Evolutionary conservation across 2,888 invertebrate species (phyloP).

Genomic region (Cerastis leucographa): DNA sequence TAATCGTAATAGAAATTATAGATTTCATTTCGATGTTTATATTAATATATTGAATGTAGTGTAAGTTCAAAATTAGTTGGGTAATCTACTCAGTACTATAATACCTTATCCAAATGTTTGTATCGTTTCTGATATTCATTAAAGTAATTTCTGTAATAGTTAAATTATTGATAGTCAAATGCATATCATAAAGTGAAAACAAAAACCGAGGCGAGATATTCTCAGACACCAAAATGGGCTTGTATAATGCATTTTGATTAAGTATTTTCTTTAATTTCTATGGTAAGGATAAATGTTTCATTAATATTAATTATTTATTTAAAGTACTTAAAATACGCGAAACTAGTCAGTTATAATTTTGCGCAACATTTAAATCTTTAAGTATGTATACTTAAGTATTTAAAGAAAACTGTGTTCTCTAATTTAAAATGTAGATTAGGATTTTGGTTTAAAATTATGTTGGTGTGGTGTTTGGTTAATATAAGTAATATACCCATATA

Average conservation of each 20-base stretch:
- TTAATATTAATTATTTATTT: conserved; percentile 89
- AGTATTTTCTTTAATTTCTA: conserved; percentile 81
- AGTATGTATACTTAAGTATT: conserved; percentile 86
- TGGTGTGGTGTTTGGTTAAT: conserved; percentile 89
- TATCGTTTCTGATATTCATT: conserved; percentile 83
- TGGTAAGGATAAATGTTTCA: conserved; percentile 89
- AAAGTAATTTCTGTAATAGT: conserved; percentile 86
- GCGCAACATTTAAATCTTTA: conserved; percentile 89
- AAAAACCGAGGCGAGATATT: conserved; percentile 75
- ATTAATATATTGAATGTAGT: conserved; percentile 87
- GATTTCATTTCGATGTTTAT: conserved; percentile 89
- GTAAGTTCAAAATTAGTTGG: conserved; percentile 87
- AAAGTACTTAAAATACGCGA: conserved; percentile 90
- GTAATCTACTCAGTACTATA: conserved; percentile 82
- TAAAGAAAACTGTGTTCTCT: conserved; percentile 89
- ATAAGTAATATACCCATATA: conserved; percentile 81
- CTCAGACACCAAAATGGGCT: conserved; percentile 80
- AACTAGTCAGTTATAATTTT: conserved; percentile 91
- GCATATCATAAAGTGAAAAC: conserved; percentile 86
- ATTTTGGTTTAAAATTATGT: conserved; percentile 88
- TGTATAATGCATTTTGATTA: conserved; percentile 87
- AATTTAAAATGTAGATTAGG: conserved; percentile 88
- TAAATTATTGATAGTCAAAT: conserved; percentile 88
- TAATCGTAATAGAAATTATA: conserved; percentile 88
- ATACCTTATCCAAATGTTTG: conserved; percentile 82